phyloP scores from a whole-genome alignment of 92 coral and sea anemone species.

The Porites lobata region DNA sequence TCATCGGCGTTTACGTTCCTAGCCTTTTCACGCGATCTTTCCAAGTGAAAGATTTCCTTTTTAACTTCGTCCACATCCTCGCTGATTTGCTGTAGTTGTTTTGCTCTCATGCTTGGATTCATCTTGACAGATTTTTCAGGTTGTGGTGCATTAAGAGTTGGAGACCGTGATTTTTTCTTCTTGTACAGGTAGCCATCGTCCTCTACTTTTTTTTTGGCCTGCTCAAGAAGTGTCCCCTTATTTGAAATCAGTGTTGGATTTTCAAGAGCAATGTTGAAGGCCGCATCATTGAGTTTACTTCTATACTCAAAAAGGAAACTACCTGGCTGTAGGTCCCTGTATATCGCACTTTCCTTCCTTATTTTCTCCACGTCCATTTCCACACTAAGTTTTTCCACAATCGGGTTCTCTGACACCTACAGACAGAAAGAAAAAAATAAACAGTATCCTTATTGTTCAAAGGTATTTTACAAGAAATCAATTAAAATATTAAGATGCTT shows the following conservation, averaged over 20 bases:
- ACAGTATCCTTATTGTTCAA: too few species aligned
- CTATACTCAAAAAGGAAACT: constrained; percentile 36
- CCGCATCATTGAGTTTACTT: constrained; percentile 49
- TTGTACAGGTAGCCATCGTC: constrained; percentile 40
- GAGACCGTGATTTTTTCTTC: constrained; percentile 42
- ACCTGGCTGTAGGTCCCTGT: constrained; percentile 25
- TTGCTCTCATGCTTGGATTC: constrained; percentile 29
- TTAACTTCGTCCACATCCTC: constrained; percentile 59
- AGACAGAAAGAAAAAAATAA: background rate
- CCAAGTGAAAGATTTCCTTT: constrained; percentile 32
- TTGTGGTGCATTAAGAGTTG: constrained; percentile 37
- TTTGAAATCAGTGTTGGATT: constrained; percentile 24
- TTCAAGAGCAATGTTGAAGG: constrained; percentile 44
- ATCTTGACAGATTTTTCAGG: constrained; percentile 45
- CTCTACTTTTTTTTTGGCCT: constrained; percentile 39
- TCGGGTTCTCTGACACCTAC: constrained; percentile 15
- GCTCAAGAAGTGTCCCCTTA: constrained; percentile 29
- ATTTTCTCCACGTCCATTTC: constrained; percentile 7
- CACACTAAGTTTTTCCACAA: constrained; percentile 16
- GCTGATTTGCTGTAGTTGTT: constrained; percentile 13
- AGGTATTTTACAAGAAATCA: too few species aligned
- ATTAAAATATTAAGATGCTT: too few species aligned
- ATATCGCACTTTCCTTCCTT: constrained; percentile 33
- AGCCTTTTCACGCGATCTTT: background rate
- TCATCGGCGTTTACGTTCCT: constrained; percentile 4